A percentile compares a stretch with the other conserved stretches of the same genome.
Evolutionary conservation across 2,797 vertebrate genomes (phyloP).

Genomic region (Pachyuromys duprasi): DNA sequence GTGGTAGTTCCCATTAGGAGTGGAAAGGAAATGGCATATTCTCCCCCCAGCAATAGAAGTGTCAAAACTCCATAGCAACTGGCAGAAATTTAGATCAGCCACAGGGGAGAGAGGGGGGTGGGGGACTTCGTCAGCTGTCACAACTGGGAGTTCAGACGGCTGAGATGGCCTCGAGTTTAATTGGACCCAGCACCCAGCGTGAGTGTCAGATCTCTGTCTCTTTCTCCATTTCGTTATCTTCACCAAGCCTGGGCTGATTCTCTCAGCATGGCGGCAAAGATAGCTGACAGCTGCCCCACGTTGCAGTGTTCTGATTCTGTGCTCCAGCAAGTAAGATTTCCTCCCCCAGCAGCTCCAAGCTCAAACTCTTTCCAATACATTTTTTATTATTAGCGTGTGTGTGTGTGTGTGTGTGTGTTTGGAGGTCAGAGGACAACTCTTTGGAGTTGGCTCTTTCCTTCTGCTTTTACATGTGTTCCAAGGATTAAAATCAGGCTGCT

Average conservation of each 20-base stretch:
- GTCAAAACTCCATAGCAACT: slow-evolving; percentile 47
- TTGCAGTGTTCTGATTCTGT: background rate
- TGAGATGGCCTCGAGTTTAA: background rate
- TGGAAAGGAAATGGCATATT: background rate
- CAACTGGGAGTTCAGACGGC: background rate
- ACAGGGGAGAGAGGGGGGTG: background rate
- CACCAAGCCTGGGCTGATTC: background rate
- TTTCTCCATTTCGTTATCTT: background rate
- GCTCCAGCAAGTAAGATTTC: background rate
- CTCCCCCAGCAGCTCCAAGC: background rate
- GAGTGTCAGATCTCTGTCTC: background rate
- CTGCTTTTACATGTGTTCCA: background rate
- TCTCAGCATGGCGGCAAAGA: background rate
- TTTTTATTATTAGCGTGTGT: background rate
- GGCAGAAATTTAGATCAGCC: slow-evolving; percentile 42
- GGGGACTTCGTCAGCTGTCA: background rate
- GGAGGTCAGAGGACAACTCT: background rate
- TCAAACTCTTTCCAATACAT: background rate
- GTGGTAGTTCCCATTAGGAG: background rate
- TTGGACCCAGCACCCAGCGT: background rate
- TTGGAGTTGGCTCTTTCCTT: background rate
- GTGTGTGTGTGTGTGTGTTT: background rate
- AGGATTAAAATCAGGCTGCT: background rate
- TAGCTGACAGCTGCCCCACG: background rate
- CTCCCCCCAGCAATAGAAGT: slow-evolving; percentile 11